Conservation (phyloP, 2,113 vertebrate species). For the Clinocottus analis region DNA sequence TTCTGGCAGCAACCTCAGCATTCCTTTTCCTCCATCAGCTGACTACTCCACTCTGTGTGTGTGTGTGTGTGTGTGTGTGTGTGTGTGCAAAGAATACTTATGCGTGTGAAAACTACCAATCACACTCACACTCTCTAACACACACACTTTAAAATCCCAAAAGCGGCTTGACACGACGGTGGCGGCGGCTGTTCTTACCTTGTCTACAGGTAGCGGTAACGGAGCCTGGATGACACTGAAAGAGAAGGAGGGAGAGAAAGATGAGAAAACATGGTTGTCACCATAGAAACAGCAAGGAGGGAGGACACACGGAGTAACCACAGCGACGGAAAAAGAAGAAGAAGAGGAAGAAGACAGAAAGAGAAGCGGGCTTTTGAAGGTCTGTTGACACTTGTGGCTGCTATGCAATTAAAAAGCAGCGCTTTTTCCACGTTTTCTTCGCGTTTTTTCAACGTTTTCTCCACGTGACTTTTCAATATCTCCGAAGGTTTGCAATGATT, state of each 20-base stretch:
- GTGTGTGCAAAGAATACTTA: not conserved
- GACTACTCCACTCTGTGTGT: conserved; percentile 34
- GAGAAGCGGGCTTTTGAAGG: conserved; percentile 24
- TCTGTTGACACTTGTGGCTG: conserved; percentile 26
- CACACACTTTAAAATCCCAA: not conserved
- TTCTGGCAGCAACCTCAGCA: conserved; percentile 42
- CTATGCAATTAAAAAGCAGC: not conserved
- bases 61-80: conserved; percentile 9
- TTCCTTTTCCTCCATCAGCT: conserved; percentile 68
- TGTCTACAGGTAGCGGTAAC: conserved; percentile 96
- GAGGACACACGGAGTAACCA: conserved; percentile 54
- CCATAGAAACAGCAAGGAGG: conserved; percentile 67
- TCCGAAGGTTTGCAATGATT: not conserved
- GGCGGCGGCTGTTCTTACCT: conserved; percentile 86
- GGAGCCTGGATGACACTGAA: conserved; percentile 96
- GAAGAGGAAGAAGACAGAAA: no score
- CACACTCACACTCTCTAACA: no score
- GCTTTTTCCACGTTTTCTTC: no score
- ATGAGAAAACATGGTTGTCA: conserved; percentile 52
- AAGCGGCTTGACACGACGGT: not conserved
- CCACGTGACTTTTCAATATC: not conserved
- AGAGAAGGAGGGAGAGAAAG: conserved; percentile 61
- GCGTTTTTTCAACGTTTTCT: not conserved
- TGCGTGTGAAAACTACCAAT: not conserved
- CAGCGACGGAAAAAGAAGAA: conserved; percentile 22